Conservation (phyloP, 2,888 invertebrate species). For the Odontothrips loti region DNA sequence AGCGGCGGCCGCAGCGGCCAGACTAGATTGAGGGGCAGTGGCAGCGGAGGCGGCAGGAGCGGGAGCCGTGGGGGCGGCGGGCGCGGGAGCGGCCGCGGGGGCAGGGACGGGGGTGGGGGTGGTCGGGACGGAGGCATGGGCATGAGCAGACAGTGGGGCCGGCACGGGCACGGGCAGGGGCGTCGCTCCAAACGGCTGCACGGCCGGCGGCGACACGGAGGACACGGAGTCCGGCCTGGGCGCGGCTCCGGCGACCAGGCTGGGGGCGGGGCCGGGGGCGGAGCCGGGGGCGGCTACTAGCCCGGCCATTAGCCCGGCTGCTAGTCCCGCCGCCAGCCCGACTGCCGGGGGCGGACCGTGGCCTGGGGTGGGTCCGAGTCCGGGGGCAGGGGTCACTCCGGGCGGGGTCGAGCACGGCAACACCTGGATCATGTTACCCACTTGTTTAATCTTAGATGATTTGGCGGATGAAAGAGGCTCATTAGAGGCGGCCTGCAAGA, state of each 20-base stretch:
- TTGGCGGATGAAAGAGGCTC: background rate
- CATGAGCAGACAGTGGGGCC: background rate
- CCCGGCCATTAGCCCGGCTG: background rate
- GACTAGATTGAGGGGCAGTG: constrained; percentile 6
- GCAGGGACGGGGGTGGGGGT: background rate
- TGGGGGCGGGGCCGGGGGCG: background rate
- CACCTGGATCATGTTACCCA: constrained; percentile 21
- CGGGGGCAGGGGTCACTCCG: background rate
- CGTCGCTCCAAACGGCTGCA: background rate
- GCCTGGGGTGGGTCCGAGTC: background rate
- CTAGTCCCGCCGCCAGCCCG: background rate
- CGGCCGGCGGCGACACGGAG: background rate
- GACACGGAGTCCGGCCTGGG: background rate
- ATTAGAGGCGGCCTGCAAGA: background rate
- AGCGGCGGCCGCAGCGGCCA: background rate
- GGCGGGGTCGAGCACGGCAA: background rate
- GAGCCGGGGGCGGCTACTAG: background rate
- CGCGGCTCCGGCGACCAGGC: background rate
- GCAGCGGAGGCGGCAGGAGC: background rate
- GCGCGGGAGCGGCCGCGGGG: background rate
- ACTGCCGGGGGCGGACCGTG: background rate
- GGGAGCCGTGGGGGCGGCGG: background rate
- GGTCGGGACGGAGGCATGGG: background rate
- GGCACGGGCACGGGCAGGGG: background rate
- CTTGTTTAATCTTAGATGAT: constrained; percentile 1